Evolutionary conservation across 2,113 vertebrate species (phyloP).

Genomic region (Prunella fulvescens): DNA sequence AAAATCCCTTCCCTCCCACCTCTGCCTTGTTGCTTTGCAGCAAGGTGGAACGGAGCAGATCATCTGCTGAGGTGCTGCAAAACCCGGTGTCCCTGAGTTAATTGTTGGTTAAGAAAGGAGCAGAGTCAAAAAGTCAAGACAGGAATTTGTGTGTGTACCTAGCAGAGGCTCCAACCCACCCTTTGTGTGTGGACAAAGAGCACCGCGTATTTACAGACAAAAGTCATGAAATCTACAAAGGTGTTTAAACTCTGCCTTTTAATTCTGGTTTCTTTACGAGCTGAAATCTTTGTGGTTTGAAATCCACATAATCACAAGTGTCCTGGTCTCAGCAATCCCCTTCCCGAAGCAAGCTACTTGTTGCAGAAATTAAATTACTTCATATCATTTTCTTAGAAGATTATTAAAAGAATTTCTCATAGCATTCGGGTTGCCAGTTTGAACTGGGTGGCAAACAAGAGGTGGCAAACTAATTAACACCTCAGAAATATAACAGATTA

Average conservation of each 20-base stretch:
- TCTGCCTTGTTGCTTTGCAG: neutral
- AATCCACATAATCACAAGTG: neutral
- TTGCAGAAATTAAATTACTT: slow-evolving; percentile 3
- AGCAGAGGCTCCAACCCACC: neutral
- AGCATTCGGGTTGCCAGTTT: slow-evolving; percentile 10
- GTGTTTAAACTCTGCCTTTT: neutral
- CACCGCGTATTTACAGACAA: neutral
- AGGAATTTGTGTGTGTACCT: neutral
- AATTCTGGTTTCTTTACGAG: neutral
- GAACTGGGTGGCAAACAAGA: slow-evolving; percentile 32
- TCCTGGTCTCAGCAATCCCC: neutral
- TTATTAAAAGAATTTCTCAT: neutral
- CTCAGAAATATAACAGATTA: slow-evolving; percentile 38
- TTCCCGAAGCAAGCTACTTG: neutral
- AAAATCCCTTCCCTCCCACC: neutral
- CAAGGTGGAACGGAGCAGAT: neutral
- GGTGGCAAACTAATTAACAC: slow-evolving; percentile 44
- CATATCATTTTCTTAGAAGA: neutral
- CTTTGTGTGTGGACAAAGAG: neutral
- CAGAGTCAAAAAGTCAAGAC: neutral
- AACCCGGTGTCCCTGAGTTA: neutral
- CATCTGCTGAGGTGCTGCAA: neutral
- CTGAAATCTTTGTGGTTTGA: neutral
- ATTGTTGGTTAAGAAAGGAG: neutral
- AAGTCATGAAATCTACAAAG: neutral